Base-by-base conservation (phyloP, 2,113 vertebrate genomes). In the Lepisosteus osseus region DNA sequence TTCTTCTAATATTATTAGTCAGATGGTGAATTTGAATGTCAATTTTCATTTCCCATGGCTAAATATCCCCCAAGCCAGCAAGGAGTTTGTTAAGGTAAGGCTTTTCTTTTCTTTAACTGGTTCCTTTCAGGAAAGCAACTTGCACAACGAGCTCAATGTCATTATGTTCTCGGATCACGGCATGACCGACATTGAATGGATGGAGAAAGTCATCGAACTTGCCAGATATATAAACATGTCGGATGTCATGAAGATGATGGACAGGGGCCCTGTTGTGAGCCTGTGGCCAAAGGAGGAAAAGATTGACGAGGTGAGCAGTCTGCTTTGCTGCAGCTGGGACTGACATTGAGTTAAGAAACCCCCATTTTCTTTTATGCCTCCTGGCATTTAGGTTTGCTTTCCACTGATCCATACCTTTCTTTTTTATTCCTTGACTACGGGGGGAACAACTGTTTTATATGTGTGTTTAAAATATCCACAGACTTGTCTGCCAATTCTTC, bases 121-220 rank as follows among this genome's bases (percentile, higher is more conserved):
- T 71, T 41, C 56, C 82, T 72, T 79, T 67, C 89, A 99, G 97
- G 94, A 91, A 41, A 91, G 85, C 71, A 83, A 82, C 3, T 85
- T 98, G 84, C 82, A 77, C 69, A 77, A 94, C 2, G 47, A 92
- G 3, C 7, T 99, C 74, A 96, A 99, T 0, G 82, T 98, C 71
- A 61, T 99, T 65, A 72, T 99, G 56, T 98, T 99, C 85, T 99
- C 97, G 0, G 96, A 99, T 76, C 97, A 99, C 0, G 97, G 97
- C 0, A 99, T 99, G 97, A 97, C 96, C 0, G 93, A 94, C 47
- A 88, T 99, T 74, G 84, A 88, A 70, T 99, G 96, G 97, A 89
- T 85, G 71, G 91, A 98, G 66, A 96, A 93, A 84, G 90, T 98
- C 62, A 97, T 99, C 0, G 95, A 98, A 74, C 82, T 99, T 72